Conservation (phyloP, 2,113 vertebrate species). For the Pachyramphus minor region DNA sequence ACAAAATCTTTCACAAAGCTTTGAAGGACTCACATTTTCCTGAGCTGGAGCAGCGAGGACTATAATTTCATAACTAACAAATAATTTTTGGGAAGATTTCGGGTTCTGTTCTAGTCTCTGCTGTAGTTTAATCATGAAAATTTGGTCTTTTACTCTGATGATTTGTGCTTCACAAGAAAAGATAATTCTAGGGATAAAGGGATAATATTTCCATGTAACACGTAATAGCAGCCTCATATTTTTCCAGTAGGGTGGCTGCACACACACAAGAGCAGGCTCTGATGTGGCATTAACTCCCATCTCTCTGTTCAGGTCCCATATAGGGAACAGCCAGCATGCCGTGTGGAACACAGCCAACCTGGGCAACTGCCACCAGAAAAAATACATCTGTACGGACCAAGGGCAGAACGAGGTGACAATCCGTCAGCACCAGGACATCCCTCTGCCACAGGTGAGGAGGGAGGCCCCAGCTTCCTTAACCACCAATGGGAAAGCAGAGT, state of each 20-base stretch:
- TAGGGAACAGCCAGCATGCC: constrained; percentile 81
- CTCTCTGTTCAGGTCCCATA: constrained; percentile 77
- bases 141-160: background rate
- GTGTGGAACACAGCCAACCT: constrained; percentile 83
- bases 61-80: background rate
- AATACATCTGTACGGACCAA: constrained; percentile 75
- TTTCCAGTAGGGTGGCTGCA: background rate
- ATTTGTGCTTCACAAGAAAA: background rate
- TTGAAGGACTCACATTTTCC: background rate
- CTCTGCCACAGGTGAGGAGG: constrained; percentile 74
- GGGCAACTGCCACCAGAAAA: constrained; percentile 76
- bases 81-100: background rate
- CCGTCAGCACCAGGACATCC: constrained; percentile 77
- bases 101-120: background rate
- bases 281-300: background rate
- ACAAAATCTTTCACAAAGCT: background rate
- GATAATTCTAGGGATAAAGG: background rate
- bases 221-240: background rate
- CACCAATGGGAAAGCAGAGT: constrained; percentile 87
- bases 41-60: background rate
- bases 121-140: background rate
- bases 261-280: background rate
- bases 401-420: constrained; percentile 77
- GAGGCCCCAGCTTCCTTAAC: constrained; percentile 76
- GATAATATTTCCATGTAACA: background rate